Percentiles rank a stretch among this genome's conserved stretches.
These are phyloP conservation scores for Embiotoca jacksoni DNA, from an alignment of 2,113 vertebrate genomes.

Conservation along the genomic window DNA sequence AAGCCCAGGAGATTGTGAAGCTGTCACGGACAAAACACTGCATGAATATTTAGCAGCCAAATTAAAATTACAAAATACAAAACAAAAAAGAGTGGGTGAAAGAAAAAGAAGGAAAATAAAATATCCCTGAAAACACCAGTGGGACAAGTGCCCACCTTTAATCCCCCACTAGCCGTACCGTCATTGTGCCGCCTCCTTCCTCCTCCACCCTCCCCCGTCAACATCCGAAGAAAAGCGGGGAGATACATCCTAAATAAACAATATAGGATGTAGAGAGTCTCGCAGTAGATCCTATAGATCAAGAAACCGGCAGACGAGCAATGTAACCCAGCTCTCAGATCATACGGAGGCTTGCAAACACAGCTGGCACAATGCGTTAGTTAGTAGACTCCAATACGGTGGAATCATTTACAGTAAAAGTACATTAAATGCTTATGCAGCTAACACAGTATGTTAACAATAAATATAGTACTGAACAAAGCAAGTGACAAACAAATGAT, in stretches of 20 bases:
- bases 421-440: conserved; percentile 8
- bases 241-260: conserved; percentile 61
- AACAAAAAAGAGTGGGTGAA: conserved; percentile 73
- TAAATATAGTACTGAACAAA: conserved; percentile 1
- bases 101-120: conserved; percentile 66
- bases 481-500: neutral
- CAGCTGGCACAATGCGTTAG: conserved; percentile 32
- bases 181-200: conserved; percentile 28
- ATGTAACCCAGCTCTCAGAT: conserved; percentile 57
- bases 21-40: conserved; percentile 82
- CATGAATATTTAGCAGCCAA: conserved; percentile 85
- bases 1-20: conserved; percentile 78
- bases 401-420: neutral
- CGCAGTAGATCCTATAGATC: conserved; percentile 60
- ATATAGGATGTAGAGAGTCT: conserved; percentile 61
- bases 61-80: conserved; percentile 84
- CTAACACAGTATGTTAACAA: neutral
- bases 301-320: conserved; percentile 51
- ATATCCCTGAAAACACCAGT: conserved; percentile 77
- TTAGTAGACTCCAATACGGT: conserved; percentile 18
- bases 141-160: conserved; percentile 72
- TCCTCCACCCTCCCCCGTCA: neutral
- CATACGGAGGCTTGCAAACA: conserved; percentile 41
- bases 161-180: conserved; percentile 54
- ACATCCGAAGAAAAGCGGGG: conserved; percentile 51